Conservation (phyloP, 2,888 invertebrate species). For the Cacoxenus indagator region DNA sequence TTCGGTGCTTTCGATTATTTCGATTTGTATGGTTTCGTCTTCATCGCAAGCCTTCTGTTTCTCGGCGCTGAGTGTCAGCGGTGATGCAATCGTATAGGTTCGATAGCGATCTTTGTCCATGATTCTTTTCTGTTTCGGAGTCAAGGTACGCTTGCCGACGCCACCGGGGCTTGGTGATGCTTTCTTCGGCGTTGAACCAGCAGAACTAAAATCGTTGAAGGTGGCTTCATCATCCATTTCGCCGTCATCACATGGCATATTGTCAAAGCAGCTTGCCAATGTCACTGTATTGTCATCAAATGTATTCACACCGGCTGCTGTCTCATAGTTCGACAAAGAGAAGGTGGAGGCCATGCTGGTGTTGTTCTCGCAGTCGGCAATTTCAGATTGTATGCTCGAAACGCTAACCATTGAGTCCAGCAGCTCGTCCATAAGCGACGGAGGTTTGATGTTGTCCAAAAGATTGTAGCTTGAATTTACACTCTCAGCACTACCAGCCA, state of each 20-base stretch:
- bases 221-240: slow-evolving; percentile 62
- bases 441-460: slow-evolving; percentile 86
- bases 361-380: slow-evolving; percentile 76
- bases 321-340: slow-evolving; percentile 70
- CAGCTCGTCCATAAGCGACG: slow-evolving; percentile 83
- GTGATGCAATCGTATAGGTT: slow-evolving; percentile 77
- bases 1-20: slow-evolving; percentile 59
- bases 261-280: slow-evolving; percentile 74
- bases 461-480: slow-evolving; percentile 76
- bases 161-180: slow-evolving; percentile 56
- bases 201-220: slow-evolving; percentile 78
- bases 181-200: slow-evolving; percentile 82
- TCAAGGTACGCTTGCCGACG: slow-evolving; percentile 71
- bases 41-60: slow-evolving; percentile 49
- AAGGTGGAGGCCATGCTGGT: slow-evolving; percentile 66
- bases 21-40: slow-evolving; percentile 67
- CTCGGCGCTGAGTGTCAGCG: slow-evolving; percentile 45
- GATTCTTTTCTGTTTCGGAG: slow-evolving; percentile 84
- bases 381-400: slow-evolving; percentile 85
- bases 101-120: slow-evolving; percentile 84
- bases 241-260: slow-evolving; percentile 57
- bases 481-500: slow-evolving; percentile 78
- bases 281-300: slow-evolving; percentile 73
- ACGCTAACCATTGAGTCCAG: slow-evolving; percentile 88
- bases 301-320: slow-evolving; percentile 73